Base-by-base conservation (phyloP, 1,140 invertebrate species). In the Drosophila kepulauana region DNA sequence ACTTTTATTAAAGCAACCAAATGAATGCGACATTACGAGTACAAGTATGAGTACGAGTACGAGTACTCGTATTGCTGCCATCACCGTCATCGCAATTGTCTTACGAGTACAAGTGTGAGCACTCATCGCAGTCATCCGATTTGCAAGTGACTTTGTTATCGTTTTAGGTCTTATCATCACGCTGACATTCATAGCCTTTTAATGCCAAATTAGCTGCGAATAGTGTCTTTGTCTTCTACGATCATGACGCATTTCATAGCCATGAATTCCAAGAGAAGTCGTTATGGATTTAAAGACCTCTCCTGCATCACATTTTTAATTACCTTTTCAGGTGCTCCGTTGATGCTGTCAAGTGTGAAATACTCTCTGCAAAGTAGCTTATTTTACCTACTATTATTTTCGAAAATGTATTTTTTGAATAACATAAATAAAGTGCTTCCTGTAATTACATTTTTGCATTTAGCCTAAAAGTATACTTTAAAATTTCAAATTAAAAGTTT, bases 1-100 rank as follows among this genome's bases (percentile, higher is more conserved):
- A 77, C 73, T 76, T 82, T 84, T 82, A 82, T 84, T 79, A 82
- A 79, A 82, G 75, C 79, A 71, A 51, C 64, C 78, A 67, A 79
- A 78, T 78, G 75, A 79, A 79, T 79, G 78, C 69, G 58, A 65
- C 69, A 33, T 72, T 79, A 74, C 48, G 33, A 49, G 45, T 49
- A 35, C 51, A 45, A 57, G 62, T 51, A 25, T 3, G 20, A 25
- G 20, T 25, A 25, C 20, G 20, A 20, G 13, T 46, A 13, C 45
- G 13, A 48, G 20, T 49, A 41, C 56, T 69, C 48, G 51, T 11
- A 69, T 62, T 69, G 46, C 38, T 43, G 46, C 41, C 57, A 41
- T 43, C 66, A 41, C 52, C 61, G 45, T 75, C 52, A 48, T 78
- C 16, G 59, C 66, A 69, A 70, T 70, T 66, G 72, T 75, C 58